Conservation (phyloP, 1,140 invertebrate species). For the Drosophila parvula region DNA sequence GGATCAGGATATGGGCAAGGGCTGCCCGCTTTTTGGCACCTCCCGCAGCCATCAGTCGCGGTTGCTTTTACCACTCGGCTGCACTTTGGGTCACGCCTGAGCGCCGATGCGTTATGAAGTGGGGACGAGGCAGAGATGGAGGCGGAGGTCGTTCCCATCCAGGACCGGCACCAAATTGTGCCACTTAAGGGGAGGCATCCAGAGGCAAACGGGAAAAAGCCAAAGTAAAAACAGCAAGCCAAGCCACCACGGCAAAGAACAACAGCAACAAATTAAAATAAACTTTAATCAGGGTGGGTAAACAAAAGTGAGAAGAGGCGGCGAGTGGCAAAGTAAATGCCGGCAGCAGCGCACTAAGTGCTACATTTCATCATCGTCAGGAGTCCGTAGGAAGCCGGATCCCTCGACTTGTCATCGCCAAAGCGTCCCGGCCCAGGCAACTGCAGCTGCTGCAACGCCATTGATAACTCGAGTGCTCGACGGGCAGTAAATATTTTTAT, state of each 20-base stretch:
- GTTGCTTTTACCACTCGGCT: slow-evolving; percentile 73
- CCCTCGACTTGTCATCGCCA: slow-evolving; percentile 42
- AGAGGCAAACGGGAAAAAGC: slow-evolving; percentile 25
- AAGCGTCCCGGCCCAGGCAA: slow-evolving; percentile 2
- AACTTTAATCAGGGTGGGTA: slow-evolving; percentile 73
- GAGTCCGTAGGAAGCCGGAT: slow-evolving; percentile 28
- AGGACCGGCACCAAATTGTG: slow-evolving; percentile 68
- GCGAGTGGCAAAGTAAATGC: slow-evolving; percentile 71
- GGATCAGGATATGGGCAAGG: slow-evolving; percentile 14
- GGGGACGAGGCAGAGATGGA: slow-evolving; percentile 5
- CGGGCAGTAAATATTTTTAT: slow-evolving; percentile 81
- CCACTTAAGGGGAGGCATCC: slow-evolving; percentile 61
- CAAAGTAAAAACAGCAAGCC: slow-evolving; percentile 30
- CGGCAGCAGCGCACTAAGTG: slow-evolving; percentile 69
- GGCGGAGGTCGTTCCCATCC: slow-evolving; percentile 30
- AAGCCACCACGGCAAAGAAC: slow-evolving; percentile 39
- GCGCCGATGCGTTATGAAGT: slow-evolving; percentile 75
- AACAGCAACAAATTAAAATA: slow-evolving; percentile 78
- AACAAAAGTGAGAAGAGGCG: slow-evolving; percentile 53
- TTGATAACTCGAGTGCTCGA: slow-evolving; percentile 69
- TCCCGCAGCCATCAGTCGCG: slow-evolving; percentile 45
- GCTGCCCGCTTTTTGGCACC: slow-evolving; percentile 49
- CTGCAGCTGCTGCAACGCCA: slow-evolving; percentile 31
- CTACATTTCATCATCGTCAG: slow-evolving; percentile 72
- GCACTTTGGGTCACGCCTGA: slow-evolving; percentile 71